These are phyloP conservation scores for Tinea semifulvella DNA, from an alignment of 2,888 invertebrate genomes.

Conservation along the genomic window DNA sequence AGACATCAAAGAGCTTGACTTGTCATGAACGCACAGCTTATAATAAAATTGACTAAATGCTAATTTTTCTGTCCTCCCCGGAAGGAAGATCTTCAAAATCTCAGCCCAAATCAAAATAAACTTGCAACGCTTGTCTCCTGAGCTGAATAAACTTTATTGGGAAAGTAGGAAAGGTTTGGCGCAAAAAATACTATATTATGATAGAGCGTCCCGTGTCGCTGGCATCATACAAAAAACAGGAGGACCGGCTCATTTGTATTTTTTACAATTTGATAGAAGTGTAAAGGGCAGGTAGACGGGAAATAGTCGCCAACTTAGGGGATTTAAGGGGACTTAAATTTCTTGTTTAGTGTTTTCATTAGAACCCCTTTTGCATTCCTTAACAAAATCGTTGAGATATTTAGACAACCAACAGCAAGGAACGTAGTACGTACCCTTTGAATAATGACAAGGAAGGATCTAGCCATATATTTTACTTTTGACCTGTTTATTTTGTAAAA, in stretches of 20 bases:
- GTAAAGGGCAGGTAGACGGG: slow-evolving; percentile 46
- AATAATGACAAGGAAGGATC: too few relatives aligned
- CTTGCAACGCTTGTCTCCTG: slow-evolving; percentile 30
- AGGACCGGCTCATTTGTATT: slow-evolving; percentile 55
- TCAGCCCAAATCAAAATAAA: too few relatives aligned
- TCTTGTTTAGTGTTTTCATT: not conserved
- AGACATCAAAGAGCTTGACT: too few relatives aligned
- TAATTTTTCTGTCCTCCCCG: too few relatives aligned
- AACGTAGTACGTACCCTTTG: too few relatives aligned
- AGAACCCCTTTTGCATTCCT: not conserved
- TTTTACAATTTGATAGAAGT: slow-evolving; percentile 51
- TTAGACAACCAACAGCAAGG: too few relatives aligned
- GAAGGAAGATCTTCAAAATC: too few relatives aligned
- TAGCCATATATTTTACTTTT: too few relatives aligned
- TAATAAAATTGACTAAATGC: too few relatives aligned
- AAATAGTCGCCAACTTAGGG: not conserved
- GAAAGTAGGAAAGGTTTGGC: slow-evolving; percentile 53
- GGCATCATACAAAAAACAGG: slow-evolving; percentile 40
- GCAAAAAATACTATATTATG: slow-evolving; percentile 49
- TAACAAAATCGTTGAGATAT: too few relatives aligned
- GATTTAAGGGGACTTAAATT: not conserved
- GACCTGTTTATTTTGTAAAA: too few relatives aligned
- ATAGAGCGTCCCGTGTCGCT: slow-evolving; percentile 57
- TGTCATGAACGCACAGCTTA: too few relatives aligned
- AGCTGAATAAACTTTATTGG: slow-evolving; percentile 61